Conservation (phyloP, 2,113 vertebrate genomes). For the Tyrannus savana region DNA sequence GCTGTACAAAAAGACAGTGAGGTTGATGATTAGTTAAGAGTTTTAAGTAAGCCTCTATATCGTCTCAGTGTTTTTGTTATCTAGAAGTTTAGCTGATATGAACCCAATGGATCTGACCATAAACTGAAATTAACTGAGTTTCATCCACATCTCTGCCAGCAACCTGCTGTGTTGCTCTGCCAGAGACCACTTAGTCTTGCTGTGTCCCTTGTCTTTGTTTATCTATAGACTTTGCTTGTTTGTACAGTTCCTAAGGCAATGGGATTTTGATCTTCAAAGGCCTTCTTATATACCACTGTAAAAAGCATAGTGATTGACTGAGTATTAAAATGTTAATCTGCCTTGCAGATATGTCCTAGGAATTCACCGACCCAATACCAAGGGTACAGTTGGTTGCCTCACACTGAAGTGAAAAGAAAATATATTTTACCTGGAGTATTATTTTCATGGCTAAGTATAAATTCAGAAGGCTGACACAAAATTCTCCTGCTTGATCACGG, state of each 20-base stretch:
- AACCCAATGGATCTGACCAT: fast-evolving
- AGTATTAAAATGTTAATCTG: neutral
- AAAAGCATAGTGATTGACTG: neutral
- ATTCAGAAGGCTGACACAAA: neutral
- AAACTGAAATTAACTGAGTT: neutral
- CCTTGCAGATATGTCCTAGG: neutral
- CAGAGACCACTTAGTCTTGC: neutral
- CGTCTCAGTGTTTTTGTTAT: neutral
- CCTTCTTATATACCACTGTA: neutral
- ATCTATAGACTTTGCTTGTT: neutral
- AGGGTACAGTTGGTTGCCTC: neutral
- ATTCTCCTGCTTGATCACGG: neutral
- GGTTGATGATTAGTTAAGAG: neutral
- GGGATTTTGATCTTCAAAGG: neutral
- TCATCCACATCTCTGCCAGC: neutral
- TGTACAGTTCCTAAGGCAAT: neutral
- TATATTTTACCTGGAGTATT: neutral
- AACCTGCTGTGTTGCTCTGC: neutral
- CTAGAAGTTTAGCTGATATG: neutral
- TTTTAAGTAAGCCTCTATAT: neutral
- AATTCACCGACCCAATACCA: neutral
- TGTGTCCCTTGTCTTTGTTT: neutral
- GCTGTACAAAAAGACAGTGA: neutral
- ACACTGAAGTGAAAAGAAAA: neutral
- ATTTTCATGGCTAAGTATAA: neutral